Conservation (phyloP, 2,113 vertebrate genomes). For the Aythya baeri region DNA sequence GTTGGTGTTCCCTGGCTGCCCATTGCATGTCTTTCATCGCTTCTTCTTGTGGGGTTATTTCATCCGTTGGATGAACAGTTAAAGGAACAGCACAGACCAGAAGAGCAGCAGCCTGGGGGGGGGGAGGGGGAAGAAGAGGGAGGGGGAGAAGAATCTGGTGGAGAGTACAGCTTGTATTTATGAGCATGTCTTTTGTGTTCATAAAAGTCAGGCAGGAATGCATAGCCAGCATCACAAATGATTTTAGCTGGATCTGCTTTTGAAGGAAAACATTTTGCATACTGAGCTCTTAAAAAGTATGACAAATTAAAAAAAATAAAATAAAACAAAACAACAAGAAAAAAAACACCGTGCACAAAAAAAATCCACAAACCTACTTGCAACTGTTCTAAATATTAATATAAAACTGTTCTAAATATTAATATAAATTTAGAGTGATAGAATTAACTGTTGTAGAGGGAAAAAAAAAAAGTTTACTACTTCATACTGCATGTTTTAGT, state of each 20-base stretch:
- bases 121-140: background rate
- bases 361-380: background rate
- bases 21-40: rapidly evolving
- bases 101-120: background rate
- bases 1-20: background rate
- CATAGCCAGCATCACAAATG: background rate
- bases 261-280: slow-evolving; percentile 28
- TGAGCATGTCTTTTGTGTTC: background rate
- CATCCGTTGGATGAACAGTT: background rate
- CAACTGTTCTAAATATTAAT: background rate
- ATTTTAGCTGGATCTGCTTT: slow-evolving; percentile 25
- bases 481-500: background rate
- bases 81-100: background rate
- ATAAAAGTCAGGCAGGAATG: slow-evolving; percentile 37
- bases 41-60: background rate
- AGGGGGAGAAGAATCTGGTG: background rate
- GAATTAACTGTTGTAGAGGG: background rate
- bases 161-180: slow-evolving; percentile 22
- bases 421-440: background rate
- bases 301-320: background rate
- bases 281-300: background rate
- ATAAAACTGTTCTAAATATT: background rate
- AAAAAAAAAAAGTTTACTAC: background rate
- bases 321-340: background rate
- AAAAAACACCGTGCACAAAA: background rate